These are phyloP conservation scores for Drosophila neoperkinsi DNA, from an alignment of 2,888 invertebrate species.

Conservation along the genomic window DNA sequence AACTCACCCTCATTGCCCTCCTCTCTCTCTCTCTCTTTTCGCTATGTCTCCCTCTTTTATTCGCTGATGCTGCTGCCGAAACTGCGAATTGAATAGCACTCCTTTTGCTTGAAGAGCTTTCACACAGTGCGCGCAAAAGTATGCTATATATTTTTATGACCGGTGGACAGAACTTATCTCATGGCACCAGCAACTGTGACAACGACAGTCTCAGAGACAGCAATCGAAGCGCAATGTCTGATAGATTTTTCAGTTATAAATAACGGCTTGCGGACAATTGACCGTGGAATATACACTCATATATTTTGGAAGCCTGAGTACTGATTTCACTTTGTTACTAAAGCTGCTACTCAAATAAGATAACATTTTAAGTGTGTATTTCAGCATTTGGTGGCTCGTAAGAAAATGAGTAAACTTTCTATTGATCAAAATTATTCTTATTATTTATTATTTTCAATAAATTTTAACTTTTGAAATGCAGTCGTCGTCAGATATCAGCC, in stretches of 20 bases:
- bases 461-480: neutral
- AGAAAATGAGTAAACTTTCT: neutral
- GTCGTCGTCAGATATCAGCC: neutral
- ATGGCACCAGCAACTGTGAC: constrained; percentile 16
- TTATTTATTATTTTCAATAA: neutral
- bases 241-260: constrained; percentile 51
- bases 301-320: constrained; percentile 10
- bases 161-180: constrained; percentile 44
- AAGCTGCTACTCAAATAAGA: neutral
- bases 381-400: neutral
- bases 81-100: constrained; percentile 33
- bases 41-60: neutral
- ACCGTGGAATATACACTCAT: constrained; percentile 8
- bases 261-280: constrained; percentile 34
- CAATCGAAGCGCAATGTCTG: constrained; percentile 44
- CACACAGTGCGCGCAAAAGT: constrained; percentile 31
- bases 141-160: constrained; percentile 57
- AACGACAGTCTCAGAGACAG: constrained; percentile 9
- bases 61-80: constrained; percentile 12
- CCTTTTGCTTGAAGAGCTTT: neutral
- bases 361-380: neutral
- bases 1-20: neutral
- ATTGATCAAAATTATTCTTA: neutral
- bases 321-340: constrained; percentile 24
- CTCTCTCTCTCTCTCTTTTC: constrained; percentile 2